phyloP scores from a whole-genome alignment of 2,113 vertebrate genomes.

The Pan troglodytes region NHGRI_mPanTro3-v2.1_pri NC_086015.1:28919001-28919500 shows the following conservation, averaged over 20 bases:
- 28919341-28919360: background rate
- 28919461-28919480: conserved; percentile 52
- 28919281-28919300: background rate
- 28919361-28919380: conserved; percentile 21
- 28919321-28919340: conserved; percentile 20
- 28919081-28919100: conserved; percentile 1
- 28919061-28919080: background rate
- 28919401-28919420: background rate
- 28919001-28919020: conserved; percentile 19
- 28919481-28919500: conserved; percentile 13
- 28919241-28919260: conserved; percentile 34
- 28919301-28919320: conserved; percentile 48
- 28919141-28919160: background rate
- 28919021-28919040: background rate
- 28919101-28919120: background rate
- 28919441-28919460: conserved; percentile 12
- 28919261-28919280: background rate
- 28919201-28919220: conserved; percentile 33
- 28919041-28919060: conserved; percentile 34
- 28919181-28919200: conserved; percentile 66
- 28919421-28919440: background rate
- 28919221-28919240: conserved; percentile 50
- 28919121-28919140: conserved; percentile 32
- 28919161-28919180: conserved; percentile 39
- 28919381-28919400: conserved; percentile 19